These are phyloP conservation scores for Botia kubotai DNA, from an alignment of 2,797 vertebrate species.

Conservation along the genomic window DNA sequence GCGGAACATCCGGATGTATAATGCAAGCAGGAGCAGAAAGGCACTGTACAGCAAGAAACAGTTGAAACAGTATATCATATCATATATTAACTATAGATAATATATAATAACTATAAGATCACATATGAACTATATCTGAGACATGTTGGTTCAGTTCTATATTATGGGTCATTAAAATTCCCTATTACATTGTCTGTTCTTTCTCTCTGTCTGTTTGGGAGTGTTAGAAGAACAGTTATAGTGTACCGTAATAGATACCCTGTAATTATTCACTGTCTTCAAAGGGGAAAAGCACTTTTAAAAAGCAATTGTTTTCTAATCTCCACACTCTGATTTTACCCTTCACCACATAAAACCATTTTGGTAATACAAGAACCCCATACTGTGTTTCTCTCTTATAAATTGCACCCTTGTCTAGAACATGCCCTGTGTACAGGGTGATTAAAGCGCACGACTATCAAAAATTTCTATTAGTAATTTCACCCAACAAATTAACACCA, in stretches of 20 bases:
- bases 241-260: background rate
- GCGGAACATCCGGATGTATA: background rate
- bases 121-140: background rate
- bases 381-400: background rate
- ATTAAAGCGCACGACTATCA: conserved; percentile 42
- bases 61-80: background rate
- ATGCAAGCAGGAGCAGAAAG: background rate
- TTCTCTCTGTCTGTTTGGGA: background rate
- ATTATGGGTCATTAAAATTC: background rate
- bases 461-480: conserved; percentile 43
- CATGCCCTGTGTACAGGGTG: background rate
- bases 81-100: background rate
- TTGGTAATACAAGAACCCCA: conserved; percentile 20
- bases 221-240: background rate
- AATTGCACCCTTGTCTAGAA: background rate
- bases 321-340: conserved; percentile 6
- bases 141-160: background rate
- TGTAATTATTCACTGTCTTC: conserved; percentile 20
- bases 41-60: background rate
- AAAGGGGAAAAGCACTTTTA: conserved; percentile 2
- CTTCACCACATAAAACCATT: conserved; percentile 37
- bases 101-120: no score
- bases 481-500: conserved; percentile 10
- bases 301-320: conserved; percentile 33
- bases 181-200: background rate